A percentile compares a stretch with the other conserved stretches of the same genome.
Conservation (phyloP, 2,888 invertebrate species). For the Eumerus sabulonum region DNA sequence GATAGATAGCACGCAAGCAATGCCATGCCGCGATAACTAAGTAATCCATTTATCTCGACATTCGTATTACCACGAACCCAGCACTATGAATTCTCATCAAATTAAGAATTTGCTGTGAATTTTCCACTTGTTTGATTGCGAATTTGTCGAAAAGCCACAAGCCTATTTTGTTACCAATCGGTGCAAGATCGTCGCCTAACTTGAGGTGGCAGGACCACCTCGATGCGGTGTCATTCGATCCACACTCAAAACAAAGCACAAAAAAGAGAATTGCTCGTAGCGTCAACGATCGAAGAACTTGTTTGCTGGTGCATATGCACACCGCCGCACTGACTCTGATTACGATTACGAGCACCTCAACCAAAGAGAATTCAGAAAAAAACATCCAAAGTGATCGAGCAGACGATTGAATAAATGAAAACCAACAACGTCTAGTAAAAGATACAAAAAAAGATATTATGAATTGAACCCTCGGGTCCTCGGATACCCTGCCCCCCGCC, state of each 20-base stretch:
- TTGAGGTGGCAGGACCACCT: slow-evolving; percentile 74
- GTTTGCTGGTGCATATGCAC: slow-evolving; percentile 64
- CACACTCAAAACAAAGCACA: slow-evolving; percentile 18
- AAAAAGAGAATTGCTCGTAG: slow-evolving; percentile 6
- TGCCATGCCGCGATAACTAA: too few species aligned
- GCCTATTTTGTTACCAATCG: slow-evolving; percentile 70
- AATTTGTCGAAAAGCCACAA: slow-evolving; percentile 69
- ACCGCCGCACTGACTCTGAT: slow-evolving; percentile 37
- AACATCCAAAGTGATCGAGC: slow-evolving; percentile 1
- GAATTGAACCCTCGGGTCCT: neutral
- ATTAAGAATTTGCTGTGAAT: slow-evolving; percentile 66
- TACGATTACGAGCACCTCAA: neutral
- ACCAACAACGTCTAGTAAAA: neutral
- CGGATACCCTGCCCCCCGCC: neutral
- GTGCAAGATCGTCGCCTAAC: slow-evolving; percentile 73
- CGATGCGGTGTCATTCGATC: slow-evolving; percentile 70
- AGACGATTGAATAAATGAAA: slow-evolving; percentile 6
- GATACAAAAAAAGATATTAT: slow-evolving; percentile 6
- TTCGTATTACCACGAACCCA: slow-evolving; percentile 16
- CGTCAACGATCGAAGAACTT: slow-evolving; percentile 65
- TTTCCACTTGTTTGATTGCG: slow-evolving; percentile 69
- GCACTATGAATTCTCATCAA: slow-evolving; percentile 57
- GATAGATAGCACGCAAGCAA: too few species aligned
- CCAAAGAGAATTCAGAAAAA: slow-evolving; percentile 4
- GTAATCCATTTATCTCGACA: too few species aligned